These are phyloP conservation scores for Atta cephalotes DNA, from an alignment of 1,140 invertebrate genomes.

Conservation along the genomic window DNA sequence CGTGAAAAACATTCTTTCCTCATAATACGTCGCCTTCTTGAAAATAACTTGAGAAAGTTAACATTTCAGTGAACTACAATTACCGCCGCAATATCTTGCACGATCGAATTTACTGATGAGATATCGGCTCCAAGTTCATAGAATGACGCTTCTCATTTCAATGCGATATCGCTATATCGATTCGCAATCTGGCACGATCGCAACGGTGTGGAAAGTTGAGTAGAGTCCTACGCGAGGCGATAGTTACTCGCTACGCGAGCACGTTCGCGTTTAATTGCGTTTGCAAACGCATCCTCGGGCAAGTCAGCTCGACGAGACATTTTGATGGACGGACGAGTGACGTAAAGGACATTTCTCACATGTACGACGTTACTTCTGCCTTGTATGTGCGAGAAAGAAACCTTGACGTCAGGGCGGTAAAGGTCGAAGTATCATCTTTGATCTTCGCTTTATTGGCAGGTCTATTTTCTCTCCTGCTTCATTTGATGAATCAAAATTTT, in stretches of 20 bases:
- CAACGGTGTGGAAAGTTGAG: background rate
- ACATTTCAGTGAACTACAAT: background rate
- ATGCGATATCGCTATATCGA: background rate
- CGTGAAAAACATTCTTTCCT: background rate
- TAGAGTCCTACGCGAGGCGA: background rate
- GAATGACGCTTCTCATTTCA: background rate
- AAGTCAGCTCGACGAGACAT: constrained; percentile 22
- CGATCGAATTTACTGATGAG: background rate
- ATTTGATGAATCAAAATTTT: background rate
- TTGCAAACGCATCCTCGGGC: constrained; percentile 46
- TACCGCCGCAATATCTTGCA: background rate
- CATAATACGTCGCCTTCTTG: background rate
- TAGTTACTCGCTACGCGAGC: constrained; percentile 16
- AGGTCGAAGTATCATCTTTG: constrained; percentile 53
- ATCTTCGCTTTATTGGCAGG: constrained; percentile 30
- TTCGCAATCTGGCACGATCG: background rate
- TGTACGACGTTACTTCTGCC: constrained; percentile 16
- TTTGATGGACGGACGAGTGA: constrained; percentile 50
- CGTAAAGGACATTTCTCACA: constrained; percentile 50
- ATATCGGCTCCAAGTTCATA: background rate
- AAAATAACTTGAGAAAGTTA: background rate
- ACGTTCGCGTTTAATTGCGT: constrained; percentile 48
- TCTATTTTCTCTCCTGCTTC: constrained; percentile 24
- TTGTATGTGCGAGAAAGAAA: constrained; percentile 28
- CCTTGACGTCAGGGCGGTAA: constrained; percentile 39